A percentile compares a stretch with the other conserved stretches of the same genome.
Conservation (phyloP, 2,797 vertebrate genomes). For the Thamnophis elegans region DNA sequence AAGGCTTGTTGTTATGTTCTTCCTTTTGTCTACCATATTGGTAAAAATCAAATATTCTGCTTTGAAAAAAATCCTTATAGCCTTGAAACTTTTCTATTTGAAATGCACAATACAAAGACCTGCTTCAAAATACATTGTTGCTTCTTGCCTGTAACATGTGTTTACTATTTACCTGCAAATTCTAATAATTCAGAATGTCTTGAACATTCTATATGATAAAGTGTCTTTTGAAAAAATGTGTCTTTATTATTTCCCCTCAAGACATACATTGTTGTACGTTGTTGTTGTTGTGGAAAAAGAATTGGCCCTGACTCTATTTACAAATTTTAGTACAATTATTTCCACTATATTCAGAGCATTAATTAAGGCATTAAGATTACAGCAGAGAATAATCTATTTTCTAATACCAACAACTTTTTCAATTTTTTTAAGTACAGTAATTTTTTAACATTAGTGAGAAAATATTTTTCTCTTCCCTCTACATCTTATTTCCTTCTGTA, state of each 20-base stretch:
- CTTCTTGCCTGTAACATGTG: not conserved
- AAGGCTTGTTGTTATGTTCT: accelerated
- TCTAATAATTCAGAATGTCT: not conserved
- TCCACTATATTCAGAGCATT: not conserved
- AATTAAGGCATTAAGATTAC: not conserved
- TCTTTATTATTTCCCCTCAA: not conserved
- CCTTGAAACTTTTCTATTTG: slow-evolving; percentile 34
- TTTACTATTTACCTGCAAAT: slow-evolving; percentile 14
- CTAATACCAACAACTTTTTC: not conserved
- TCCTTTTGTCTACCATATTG: slow-evolving; percentile 9
- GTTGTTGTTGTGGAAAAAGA: not conserved
- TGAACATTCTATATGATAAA: slow-evolving; percentile 1
- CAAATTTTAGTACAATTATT: not conserved
- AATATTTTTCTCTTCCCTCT: not conserved
- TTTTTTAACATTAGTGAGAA: not conserved
- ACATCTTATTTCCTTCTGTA: not conserved
- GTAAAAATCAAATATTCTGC: not conserved
- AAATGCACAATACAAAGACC: slow-evolving; percentile 5
- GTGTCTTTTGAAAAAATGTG: not conserved
- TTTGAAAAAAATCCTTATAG: not conserved
- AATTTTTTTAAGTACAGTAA: not conserved
- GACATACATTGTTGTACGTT: not conserved
- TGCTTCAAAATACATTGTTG: not conserved
- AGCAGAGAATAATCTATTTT: not conserved
- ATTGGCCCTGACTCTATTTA: not conserved